Base-by-base conservation (phyloP, 2,113 vertebrate species). In the Leucosticte australis region DNA sequence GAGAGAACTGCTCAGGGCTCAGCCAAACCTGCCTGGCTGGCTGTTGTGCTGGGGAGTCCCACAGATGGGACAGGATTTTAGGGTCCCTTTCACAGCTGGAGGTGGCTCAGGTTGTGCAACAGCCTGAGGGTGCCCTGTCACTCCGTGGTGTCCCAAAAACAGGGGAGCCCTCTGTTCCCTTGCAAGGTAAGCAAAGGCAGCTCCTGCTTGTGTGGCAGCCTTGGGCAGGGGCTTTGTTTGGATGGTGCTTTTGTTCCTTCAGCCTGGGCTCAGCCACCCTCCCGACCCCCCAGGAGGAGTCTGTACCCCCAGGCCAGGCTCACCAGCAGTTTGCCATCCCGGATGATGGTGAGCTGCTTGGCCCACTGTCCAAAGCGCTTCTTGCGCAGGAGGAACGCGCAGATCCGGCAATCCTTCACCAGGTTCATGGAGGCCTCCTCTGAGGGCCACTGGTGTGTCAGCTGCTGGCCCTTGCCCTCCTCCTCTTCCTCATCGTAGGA, bases 341-440 rank as follows among this genome's bases (percentile, higher is more conserved):
- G 98, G 91, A 99, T 98, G 88, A 99, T 97, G 1, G 99, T 99
- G 76, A 99, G 98, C 97, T 99, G 99, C 96, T 99, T 99, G 80
- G 99, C 96, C 99, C 99, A 99, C 77, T 99, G 99, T 56, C 99
- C 99, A 0, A 99, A 99, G 67, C 99, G 99, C 94, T 99, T 99
- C 97, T 99, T 99, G 83, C 99, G 98, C 76, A 99, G 94, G 90
- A 99, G 98, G 97, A 99, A 99, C 57, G 99, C 99, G 6, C 99
- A 99, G 95, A 99, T 99, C 93, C 97, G 98, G 94, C 99, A 99
- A 83, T 99, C 99, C 95, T 97, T 98, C 67, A 99, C 98, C 41
- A 99, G 98, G 87, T 98, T 98, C 75, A 98, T 98, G 22, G 98
- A 97, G 82, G 97, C 98, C 94, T 99, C 99, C 96, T 99, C 99